A percentile compares a stretch with the other conserved stretches of the same genome.
Conservation (phyloP, 2,888 invertebrate genomes). For the Pristionchus maxplancki region DNA sequence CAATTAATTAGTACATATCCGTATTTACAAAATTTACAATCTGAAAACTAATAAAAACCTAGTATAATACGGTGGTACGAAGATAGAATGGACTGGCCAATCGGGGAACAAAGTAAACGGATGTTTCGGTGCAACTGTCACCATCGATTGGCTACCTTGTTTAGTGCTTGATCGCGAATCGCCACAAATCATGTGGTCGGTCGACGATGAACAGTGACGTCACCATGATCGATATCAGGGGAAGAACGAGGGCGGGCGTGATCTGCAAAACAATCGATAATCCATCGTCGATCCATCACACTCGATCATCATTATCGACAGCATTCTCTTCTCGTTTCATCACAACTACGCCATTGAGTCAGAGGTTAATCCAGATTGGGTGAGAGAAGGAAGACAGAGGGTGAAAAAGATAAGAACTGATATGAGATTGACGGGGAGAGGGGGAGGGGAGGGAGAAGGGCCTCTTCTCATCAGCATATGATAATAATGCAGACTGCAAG, state of each 20-base stretch:
- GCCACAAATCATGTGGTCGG: constrained; percentile 63
- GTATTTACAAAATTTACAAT: neutral
- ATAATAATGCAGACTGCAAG: neutral
- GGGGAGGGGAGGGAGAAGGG: neutral
- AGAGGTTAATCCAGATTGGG: neutral
- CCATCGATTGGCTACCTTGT: no score
- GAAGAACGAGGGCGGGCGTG: constrained; percentile 67
- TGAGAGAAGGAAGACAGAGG: neutral
- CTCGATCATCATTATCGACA: neutral
- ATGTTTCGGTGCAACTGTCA: no score
- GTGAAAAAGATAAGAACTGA: constrained; percentile 11
- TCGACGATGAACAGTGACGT: constrained; percentile 57
- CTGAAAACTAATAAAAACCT: neutral
- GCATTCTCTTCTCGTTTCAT: neutral
- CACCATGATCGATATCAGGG: constrained; percentile 58
- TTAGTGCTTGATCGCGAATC: constrained; percentile 67
- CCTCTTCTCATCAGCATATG: neutral
- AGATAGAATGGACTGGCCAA: neutral
- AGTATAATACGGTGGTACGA: neutral
- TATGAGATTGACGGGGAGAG: neutral
- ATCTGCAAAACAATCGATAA: constrained; percentile 22
- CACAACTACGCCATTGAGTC: neutral
- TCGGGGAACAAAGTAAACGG: neutral
- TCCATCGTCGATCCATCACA: neutral
- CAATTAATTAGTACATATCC: neutral